Conservation (phyloP, 2,113 vertebrate species). For the Strix aluco region DNA sequence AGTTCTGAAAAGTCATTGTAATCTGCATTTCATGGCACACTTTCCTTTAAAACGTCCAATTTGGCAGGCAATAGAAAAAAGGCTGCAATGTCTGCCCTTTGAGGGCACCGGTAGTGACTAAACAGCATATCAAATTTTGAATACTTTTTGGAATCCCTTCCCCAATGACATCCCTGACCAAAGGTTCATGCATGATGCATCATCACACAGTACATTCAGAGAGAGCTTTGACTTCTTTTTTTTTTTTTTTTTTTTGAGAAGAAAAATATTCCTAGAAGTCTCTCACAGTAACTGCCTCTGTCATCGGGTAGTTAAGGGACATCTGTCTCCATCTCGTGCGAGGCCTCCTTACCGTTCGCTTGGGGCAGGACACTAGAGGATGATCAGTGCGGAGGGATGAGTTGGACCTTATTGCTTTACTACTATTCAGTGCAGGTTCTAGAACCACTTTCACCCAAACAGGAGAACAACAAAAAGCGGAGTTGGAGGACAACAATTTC, state of each 20-base stretch:
- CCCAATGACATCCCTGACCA: slow-evolving; percentile 80
- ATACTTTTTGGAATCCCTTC: slow-evolving; percentile 81
- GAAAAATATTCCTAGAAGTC: slow-evolving; percentile 78
- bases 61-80: slow-evolving; percentile 81
- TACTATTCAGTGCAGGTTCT: slow-evolving; percentile 90
- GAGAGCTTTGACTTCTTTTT: slow-evolving; percentile 74
- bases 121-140: slow-evolving; percentile 77
- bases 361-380: slow-evolving; percentile 74
- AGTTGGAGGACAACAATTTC: slow-evolving; percentile 82
- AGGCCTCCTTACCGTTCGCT: slow-evolving; percentile 84
- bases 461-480: slow-evolving; percentile 73
- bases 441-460: slow-evolving; percentile 85
- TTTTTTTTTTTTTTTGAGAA: slow-evolving; percentile 56
- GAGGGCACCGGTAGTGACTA: slow-evolving; percentile 80
- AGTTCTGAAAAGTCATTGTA: slow-evolving; percentile 70
- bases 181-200: slow-evolving; percentile 87
- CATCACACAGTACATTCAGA: slow-evolving; percentile 89
- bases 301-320: slow-evolving; percentile 77
- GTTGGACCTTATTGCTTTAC: slow-evolving; percentile 92
- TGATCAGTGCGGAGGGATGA: slow-evolving; percentile 82
- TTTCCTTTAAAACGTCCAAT: slow-evolving; percentile 73
- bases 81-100: slow-evolving; percentile 75
- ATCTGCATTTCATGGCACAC: slow-evolving; percentile 78
- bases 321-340: slow-evolving; percentile 75
- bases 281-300: slow-evolving; percentile 86